These are phyloP conservation scores for Phengaris alcon DNA, from an alignment of 2,888 invertebrate species.

Conservation along the genomic window DNA sequence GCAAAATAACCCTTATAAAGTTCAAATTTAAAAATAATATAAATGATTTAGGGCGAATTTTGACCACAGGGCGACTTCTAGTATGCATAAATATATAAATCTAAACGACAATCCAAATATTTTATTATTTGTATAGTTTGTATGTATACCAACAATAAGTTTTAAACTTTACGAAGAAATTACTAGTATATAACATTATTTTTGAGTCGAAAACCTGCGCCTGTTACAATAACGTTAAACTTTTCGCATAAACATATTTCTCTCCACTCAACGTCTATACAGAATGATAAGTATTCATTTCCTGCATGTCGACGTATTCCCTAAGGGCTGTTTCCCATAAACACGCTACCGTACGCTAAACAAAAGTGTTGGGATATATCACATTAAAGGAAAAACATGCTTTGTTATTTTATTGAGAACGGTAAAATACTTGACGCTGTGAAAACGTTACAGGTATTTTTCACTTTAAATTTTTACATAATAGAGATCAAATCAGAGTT, in stretches of 20 bases:
- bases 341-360: neutral
- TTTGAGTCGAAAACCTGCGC: neutral
- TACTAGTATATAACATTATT: neutral
- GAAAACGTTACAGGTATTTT: neutral
- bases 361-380: conserved; percentile 17
- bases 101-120: too few species aligned
- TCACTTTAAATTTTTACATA: neutral
- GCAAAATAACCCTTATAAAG: too few species aligned
- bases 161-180: neutral
- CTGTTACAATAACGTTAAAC: neutral
- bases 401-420: conserved; percentile 12
- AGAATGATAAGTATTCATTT: conserved; percentile 23
- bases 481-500: too few species aligned
- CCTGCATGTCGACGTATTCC: conserved; percentile 19
- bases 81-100: too few species aligned
- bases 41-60: too few species aligned
- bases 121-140: too few species aligned
- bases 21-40: too few species aligned
- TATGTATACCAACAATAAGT: too few species aligned
- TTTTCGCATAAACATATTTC: conserved; percentile 4
- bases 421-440: neutral
- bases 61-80: too few species aligned
- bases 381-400: conserved; percentile 17
- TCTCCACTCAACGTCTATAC: conserved; percentile 20
- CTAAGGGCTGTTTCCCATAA: conserved; percentile 21